phyloP scores from a whole-genome alignment of 2,113 vertebrate species.

The Pomatostomus ruficeps region DNA sequence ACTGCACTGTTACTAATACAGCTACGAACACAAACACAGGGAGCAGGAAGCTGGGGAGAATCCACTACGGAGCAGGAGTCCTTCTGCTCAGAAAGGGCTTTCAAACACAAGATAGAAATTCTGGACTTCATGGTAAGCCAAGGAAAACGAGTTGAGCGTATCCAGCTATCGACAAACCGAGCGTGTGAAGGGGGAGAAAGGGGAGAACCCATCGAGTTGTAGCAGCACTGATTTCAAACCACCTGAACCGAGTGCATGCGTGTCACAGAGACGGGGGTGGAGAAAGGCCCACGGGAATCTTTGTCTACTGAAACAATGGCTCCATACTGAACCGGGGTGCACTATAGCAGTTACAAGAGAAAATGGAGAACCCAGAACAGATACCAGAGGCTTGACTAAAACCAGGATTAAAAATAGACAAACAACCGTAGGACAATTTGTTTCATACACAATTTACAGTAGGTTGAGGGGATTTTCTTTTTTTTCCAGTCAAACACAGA shows the following conservation, averaged over 20 bases:
- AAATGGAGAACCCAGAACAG: constrained; percentile 62
- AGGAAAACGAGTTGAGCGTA: constrained; percentile 41
- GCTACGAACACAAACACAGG: constrained; percentile 67
- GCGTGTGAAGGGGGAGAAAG: constrained; percentile 39
- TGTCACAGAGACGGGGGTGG: constrained; percentile 54
- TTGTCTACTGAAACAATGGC: constrained; percentile 34
- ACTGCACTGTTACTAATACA: constrained; percentile 62
- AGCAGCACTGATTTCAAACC: constrained; percentile 62
- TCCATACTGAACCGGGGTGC: constrained; percentile 48
- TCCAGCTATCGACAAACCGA: constrained; percentile 44
- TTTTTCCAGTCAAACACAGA: constrained; percentile 39
- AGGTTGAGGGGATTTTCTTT: neutral
- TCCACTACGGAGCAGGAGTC: constrained; percentile 65
- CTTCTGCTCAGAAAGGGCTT: constrained; percentile 65
- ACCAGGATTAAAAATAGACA: constrained; percentile 59
- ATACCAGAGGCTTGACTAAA: constrained; percentile 68
- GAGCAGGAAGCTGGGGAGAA: constrained; percentile 58
- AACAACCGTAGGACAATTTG: constrained; percentile 52
- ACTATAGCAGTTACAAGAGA: constrained; percentile 55
- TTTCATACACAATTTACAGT: constrained; percentile 75
- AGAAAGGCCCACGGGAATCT: constrained; percentile 44
- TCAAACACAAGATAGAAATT: constrained; percentile 52
- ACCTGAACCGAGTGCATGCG: constrained; percentile 63
- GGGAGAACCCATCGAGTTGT: constrained; percentile 9
- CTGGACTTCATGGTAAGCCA: constrained; percentile 51